These are phyloP conservation scores for Meleagris gallopavo DNA, from an alignment of 2,113 vertebrate genomes.

Conservation along the genomic window DNA sequence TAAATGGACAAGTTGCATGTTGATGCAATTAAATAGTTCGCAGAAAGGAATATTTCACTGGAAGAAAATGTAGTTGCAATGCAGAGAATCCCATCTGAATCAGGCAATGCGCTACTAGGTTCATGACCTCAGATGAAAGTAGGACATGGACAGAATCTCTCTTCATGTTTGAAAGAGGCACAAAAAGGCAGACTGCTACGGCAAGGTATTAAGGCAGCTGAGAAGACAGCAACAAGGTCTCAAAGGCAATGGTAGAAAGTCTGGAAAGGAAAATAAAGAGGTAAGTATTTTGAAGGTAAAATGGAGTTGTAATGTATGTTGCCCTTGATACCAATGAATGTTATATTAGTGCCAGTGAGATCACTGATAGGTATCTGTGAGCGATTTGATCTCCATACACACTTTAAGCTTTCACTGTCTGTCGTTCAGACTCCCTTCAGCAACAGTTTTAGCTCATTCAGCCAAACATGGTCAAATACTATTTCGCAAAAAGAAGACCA, in stretches of 20 bases:
- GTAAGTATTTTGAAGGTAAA: not conserved
- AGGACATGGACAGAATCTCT: not conserved
- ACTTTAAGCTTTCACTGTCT: not conserved
- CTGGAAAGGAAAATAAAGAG: not conserved
- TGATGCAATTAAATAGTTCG: not conserved
- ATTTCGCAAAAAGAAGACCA: not conserved
- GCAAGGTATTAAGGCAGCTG: not conserved
- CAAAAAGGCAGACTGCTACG: not conserved
- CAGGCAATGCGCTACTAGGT: not conserved
- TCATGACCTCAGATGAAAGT: not conserved
- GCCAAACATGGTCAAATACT: not conserved
- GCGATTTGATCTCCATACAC: not conserved
- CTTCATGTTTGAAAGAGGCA: not conserved
- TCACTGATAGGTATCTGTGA: not conserved
- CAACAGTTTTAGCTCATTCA: not conserved
- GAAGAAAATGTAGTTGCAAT: not conserved
- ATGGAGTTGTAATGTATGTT: not conserved
- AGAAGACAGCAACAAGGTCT: not conserved
- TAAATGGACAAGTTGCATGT: not conserved
- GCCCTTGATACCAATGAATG: not conserved
- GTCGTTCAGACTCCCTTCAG: not conserved
- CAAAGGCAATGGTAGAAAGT: not conserved
- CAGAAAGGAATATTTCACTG: not conserved
- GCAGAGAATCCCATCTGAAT: not conserved
- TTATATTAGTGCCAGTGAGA: not conserved